Evolutionary conservation across 2,113 vertebrate genomes (phyloP), one percentile per base, ranked within the genome.

Genomic region (Myotis yumanensis): DNA sequence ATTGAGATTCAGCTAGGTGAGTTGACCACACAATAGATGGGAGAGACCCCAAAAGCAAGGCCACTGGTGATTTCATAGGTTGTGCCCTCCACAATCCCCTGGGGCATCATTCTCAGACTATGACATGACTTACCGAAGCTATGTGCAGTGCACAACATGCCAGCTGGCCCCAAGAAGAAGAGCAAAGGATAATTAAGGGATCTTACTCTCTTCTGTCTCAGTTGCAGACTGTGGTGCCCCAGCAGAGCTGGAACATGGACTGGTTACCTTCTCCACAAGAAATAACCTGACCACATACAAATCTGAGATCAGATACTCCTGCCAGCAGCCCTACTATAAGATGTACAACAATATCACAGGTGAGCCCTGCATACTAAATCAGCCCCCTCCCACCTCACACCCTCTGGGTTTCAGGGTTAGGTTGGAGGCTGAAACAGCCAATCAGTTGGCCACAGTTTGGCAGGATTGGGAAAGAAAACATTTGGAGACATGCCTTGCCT

Each of bases 201-300:
- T 75, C 83, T 83, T 16, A 32, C 66, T 77, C 4, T 83, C 25
- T 95, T 97, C 86, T 98, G 84, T 97, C 92, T 93, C 97, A 99
- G 99, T 98, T 98, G 98, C 99, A 94, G 98, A 99, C 97, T 99
- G 99, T 97, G 98, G 99, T 88, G 90, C 30, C 0, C 99, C 99
- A 0, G 89, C 54, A 7, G 97, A 95, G n/a, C 97, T 99, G 52
- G 97, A 98, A 69, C 97, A 98, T 0, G 99, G 98, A 14, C 97
- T 98, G 0, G 76, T 99, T 94, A 98, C 98, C 91, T 99, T 99
- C 95, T 96, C 98, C 93, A 98, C 98, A 83, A 98, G 94, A 77
- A 98, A 97, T 97, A 99, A 99, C 97, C 98, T 98, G 91, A 99
- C 99, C 0, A 97, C 98, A 7, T 99, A 99, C 92, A 98, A 98